Conservation (phyloP, 2,888 invertebrate species). For the Bedellia somnulentella region DNA sequence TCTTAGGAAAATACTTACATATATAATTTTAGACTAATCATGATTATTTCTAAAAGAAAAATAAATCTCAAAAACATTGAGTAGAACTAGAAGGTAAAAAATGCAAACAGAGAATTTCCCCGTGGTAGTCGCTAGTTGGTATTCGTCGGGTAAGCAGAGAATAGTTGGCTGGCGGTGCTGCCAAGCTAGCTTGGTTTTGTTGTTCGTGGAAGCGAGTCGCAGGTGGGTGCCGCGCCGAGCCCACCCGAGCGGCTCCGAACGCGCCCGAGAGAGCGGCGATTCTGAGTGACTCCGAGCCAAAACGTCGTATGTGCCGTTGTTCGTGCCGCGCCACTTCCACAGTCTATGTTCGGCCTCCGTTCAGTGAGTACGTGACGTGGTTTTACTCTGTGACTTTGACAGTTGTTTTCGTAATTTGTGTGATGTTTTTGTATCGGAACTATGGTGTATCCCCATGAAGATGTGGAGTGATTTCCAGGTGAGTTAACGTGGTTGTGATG, state of each 20-base stretch:
- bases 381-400: conserved; percentile 51
- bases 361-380: conserved; percentile 34
- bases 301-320: conserved; percentile 8
- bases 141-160: too few relatives aligned
- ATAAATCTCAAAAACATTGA: too few relatives aligned
- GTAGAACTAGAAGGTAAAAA: too few relatives aligned
- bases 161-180: too few relatives aligned
- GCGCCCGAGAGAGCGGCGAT: conserved; percentile 15
- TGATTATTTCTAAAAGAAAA: too few relatives aligned
- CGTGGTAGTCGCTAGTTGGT: too few relatives aligned
- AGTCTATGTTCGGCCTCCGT: conserved; percentile 52
- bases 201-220: conserved; percentile 49
- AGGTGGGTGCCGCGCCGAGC: conserved; percentile 35
- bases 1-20: too few relatives aligned
- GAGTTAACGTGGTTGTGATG: conserved; percentile 16
- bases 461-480: conserved; percentile 62
- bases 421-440: conserved; percentile 59
- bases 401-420: conserved; percentile 57
- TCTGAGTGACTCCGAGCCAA: conserved; percentile 17
- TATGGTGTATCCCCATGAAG: conserved; percentile 61
- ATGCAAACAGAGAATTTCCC: too few relatives aligned
- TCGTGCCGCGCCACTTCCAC: conserved; percentile 16
- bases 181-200: too few relatives aligned
- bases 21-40: too few relatives aligned
- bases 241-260: conserved; percentile 9